Base-by-base conservation (phyloP, 2,888 invertebrate genomes). In the Tenthredo distinguenda region DNA sequence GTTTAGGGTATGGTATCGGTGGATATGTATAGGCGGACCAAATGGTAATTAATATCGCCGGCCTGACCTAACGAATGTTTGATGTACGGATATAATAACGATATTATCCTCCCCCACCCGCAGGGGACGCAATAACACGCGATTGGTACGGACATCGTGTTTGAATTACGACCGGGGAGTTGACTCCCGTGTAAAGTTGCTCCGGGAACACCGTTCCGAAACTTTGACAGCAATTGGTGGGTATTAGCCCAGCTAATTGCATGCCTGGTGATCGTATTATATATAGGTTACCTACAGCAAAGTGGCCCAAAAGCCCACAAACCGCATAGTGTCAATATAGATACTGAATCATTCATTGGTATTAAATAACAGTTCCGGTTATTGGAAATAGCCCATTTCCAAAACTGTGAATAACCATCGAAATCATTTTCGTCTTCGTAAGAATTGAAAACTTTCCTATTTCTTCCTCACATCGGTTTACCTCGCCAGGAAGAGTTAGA, bases 51-150 rank as follows among this genome's bases (percentile, higher is more conserved):
- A 40, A 43, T 74, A 74, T 15, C 12, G 0, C 10, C 5, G 74
- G 74, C 12, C 21, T 74, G 34, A 76, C 68, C 55, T 86, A 87
- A 87, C 86, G 86, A 86, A 86, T 82, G 74, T 86, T 85, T 65
- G 81, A 85, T 85, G 55, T 81, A 62, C 40, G 40, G 74, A 71
- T 84, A 50, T 84, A 84, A 84, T 84, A 84, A 84, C 55, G 74
- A 84, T 77, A 58, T 84, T 84, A 62, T 74, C 31, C 72, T 62
- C 84, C 55, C 55, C 84, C 71, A 55, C 50, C 77, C 47, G 77
- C 26, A 77, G 77, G 50, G 77, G 34, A 31, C 34, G 18, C 50
- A 77, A 55, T 55, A 50, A 77, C 55, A 77, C 18, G 31, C 50
- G 34, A 55, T 55, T 55, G 77, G 43, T 74, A 43, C 40, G 15